Conservation (phyloP, 1,140 invertebrate species). For the Drosophila tropicalis region DNA sequence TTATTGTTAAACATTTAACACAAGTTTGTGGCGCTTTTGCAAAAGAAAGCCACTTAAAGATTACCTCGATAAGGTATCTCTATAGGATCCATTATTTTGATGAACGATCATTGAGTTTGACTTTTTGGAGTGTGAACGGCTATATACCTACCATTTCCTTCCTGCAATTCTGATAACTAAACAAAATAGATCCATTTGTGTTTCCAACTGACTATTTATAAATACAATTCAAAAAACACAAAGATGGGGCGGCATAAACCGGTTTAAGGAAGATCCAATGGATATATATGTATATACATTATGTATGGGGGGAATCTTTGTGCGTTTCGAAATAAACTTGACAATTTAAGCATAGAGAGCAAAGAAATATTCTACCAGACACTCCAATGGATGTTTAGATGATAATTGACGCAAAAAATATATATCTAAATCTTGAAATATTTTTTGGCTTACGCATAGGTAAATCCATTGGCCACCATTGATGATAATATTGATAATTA, state of each 20-base stretch:
- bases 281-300: not conserved
- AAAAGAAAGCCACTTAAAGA: not conserved
- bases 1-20: slow-evolving; percentile 7
- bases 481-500: not conserved
- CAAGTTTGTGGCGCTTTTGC: not conserved
- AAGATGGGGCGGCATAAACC: slow-evolving; percentile 41
- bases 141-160: not conserved
- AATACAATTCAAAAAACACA: slow-evolving; percentile 19
- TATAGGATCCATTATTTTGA: not conserved
- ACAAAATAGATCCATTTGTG: slow-evolving; percentile 33
- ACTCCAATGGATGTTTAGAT: slow-evolving; percentile 19
- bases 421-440: not conserved
- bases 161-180: slow-evolving; percentile 3
- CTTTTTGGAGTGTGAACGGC: not conserved
- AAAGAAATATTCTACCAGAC: slow-evolving; percentile 1
- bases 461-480: not conserved
- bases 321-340: slow-evolving; percentile 53
- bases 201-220: slow-evolving; percentile 49
- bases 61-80: not conserved
- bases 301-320: slow-evolving; percentile 32
- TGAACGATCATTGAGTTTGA: not conserved
- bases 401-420: slow-evolving; percentile 8
- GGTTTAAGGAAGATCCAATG: slow-evolving; percentile 51
- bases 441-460: not conserved
- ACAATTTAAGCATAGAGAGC: slow-evolving; percentile 32